These are phyloP conservation scores for Telenomus remus DNA, from an alignment of 1,140 invertebrate genomes.

Conservation along the genomic window DNA sequence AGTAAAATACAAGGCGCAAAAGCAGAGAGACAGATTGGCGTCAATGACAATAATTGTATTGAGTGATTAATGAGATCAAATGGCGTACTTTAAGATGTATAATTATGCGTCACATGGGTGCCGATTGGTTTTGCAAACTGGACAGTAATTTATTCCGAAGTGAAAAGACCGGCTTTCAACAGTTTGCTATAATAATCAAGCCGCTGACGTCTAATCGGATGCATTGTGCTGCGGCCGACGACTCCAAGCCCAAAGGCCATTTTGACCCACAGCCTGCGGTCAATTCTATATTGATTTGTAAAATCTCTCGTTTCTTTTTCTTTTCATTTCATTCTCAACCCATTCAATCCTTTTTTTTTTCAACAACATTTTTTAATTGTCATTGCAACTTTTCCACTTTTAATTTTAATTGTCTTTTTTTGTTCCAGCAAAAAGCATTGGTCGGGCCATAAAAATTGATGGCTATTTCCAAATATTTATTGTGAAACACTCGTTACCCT, in stretches of 20 bases:
- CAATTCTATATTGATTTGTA: slow-evolving; percentile 48
- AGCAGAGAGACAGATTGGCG: neutral
- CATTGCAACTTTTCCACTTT: slow-evolving; percentile 15
- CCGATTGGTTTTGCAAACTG: slow-evolving; percentile 41
- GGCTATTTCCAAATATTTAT: slow-evolving; percentile 22
- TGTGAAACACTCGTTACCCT: slow-evolving; percentile 27
- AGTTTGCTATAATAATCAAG: slow-evolving; percentile 32
- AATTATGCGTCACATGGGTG: slow-evolving; percentile 35
- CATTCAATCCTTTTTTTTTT: too few relatives aligned
- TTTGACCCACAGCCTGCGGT: slow-evolving; percentile 67
- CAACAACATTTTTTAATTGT: too few relatives aligned
- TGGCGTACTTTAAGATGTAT: slow-evolving; percentile 25
- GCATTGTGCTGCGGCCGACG: slow-evolving; percentile 32
- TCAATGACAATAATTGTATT: slow-evolving; percentile 26
- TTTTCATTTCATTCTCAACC: too few relatives aligned
- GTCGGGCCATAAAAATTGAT: slow-evolving; percentile 6
- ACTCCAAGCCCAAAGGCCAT: slow-evolving; percentile 59
- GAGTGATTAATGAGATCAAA: slow-evolving; percentile 52
- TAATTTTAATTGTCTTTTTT: neutral
- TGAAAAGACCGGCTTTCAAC: slow-evolving; percentile 14
- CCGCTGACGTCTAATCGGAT: slow-evolving; percentile 34
- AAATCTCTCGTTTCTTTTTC: slow-evolving; percentile 7
- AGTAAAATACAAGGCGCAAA: slow-evolving; percentile 15
- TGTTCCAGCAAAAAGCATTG: neutral
- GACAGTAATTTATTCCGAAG: slow-evolving; percentile 42